Percentiles rank a stretch among this genome's conserved stretches.
Conservation (phyloP, 2,888 invertebrate species). For the Acheta domesticus region DNA sequence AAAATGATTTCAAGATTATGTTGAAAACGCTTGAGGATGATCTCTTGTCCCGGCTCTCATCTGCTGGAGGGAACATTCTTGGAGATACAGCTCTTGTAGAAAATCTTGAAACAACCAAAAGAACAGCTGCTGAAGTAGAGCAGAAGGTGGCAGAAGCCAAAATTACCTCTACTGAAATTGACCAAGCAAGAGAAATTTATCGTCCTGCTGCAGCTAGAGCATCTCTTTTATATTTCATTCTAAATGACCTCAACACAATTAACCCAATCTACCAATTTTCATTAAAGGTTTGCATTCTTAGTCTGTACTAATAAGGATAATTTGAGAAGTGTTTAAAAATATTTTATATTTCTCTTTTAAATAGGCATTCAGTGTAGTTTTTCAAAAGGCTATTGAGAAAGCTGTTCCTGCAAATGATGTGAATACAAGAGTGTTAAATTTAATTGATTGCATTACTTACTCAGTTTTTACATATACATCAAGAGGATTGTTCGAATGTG, state of each 20-base stretch:
- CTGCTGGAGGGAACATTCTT: conserved; percentile 86
- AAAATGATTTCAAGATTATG: conserved; percentile 95
- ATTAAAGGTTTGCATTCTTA: conserved; percentile 63
- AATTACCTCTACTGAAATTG: conserved; percentile 86
- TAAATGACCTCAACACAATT: conserved; percentile 92
- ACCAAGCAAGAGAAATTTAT: conserved; percentile 85
- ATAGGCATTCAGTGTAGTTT: conserved; percentile 95
- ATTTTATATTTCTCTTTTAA: conserved; percentile 29
- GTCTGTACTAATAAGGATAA: too few relatives aligned
- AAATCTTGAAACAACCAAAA: conserved; percentile 92
- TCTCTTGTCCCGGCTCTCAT: conserved; percentile 68
- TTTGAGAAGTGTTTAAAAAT: too few relatives aligned
- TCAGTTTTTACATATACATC: conserved; percentile 94
- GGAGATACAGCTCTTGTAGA: conserved; percentile 94
- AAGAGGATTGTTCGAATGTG: conserved; percentile 90
- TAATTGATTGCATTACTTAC: conserved; percentile 92
- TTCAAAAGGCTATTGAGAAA: conserved; percentile 90
- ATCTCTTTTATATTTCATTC: conserved; percentile 88
- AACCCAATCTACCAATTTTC: conserved; percentile 98
- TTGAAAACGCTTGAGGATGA: conserved; percentile 91
- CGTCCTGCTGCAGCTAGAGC: conserved; percentile 89
- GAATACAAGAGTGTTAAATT: conserved; percentile 72
- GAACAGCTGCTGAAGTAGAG: conserved; percentile 93
- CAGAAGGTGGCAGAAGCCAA: conserved; percentile 89
- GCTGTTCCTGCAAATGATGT: conserved; percentile 82